A percentile compares a stretch with the other conserved stretches of the same genome.
phyloP scores from a whole-genome alignment of 2,113 vertebrate genomes.

The Perccottus glenii region DNA sequence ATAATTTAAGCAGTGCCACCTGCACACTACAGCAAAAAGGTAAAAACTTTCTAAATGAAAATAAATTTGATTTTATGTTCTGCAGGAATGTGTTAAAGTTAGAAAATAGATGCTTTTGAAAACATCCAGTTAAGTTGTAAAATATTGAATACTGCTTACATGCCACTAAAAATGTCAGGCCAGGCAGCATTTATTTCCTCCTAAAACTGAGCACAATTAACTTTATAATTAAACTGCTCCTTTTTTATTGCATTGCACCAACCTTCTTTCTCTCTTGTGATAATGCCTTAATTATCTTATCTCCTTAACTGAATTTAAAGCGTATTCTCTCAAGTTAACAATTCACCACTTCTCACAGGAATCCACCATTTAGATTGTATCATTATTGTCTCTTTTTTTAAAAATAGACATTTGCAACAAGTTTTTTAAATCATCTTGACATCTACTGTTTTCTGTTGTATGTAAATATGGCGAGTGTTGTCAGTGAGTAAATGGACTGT shows the following conservation, averaged over 20 bases:
- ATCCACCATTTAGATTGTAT: neutral
- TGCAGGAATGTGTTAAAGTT: too few relatives aligned
- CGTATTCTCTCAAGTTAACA: constrained; percentile 1
- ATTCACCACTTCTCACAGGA: neutral
- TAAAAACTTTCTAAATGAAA: too few relatives aligned
- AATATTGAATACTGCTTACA: too few relatives aligned
- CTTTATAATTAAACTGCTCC: neutral
- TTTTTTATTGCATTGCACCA: neutral
- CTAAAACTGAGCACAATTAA: neutral
- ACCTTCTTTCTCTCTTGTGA: neutral
- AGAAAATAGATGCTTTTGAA: too few relatives aligned
- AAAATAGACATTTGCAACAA: neutral
- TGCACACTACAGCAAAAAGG: too few relatives aligned
- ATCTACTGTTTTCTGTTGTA: neutral
- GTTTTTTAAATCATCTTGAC: neutral
- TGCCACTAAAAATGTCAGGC: too few relatives aligned
- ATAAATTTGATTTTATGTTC: too few relatives aligned
- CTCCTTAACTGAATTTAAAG: constrained; percentile 4
- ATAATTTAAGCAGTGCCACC: too few relatives aligned
- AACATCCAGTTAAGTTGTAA: too few relatives aligned
- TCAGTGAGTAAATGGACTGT: constrained; percentile 11
- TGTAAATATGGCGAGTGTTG: constrained; percentile 1
- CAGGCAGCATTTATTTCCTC: too few relatives aligned
- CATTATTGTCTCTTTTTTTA: neutral
- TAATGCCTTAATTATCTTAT: constrained; percentile 10